Evolutionary conservation across 2,797 vertebrate species (phyloP), one percentile per base, ranked within the genome.

Genomic region (Sciurus vulgaris): DNA sequence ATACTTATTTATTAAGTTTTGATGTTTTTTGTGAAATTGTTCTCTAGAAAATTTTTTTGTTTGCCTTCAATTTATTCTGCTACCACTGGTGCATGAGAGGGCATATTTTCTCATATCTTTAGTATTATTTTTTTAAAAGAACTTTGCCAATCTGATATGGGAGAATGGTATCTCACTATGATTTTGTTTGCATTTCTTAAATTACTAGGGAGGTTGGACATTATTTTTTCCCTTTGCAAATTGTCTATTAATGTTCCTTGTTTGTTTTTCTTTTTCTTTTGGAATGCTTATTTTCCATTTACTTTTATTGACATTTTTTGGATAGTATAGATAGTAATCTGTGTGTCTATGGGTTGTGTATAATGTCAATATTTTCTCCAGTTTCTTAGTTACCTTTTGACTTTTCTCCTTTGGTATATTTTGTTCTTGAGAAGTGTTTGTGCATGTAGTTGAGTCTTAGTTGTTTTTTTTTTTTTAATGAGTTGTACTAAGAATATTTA

Each of bases 141-240:
- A 59, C 74, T n/a, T 89, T 88, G 87, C 91, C 70, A 63, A 47
- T 74, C 91, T 97, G 92, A 86, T 92, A 70, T 44, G 30, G 59
- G 30, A 54, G 54, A 83, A 85, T 49, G 41, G 78, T 73, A 87
- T 92, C 65, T 95, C 61, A 44, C 5, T 69, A 49, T 92, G 54
- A 33, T 76, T 96, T 96, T 95, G 81, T 96, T 95, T 93, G 47
- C n/a, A 63, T 89, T 91, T 95, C 86, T 96, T 94, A 93, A 95
- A 87, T 93, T 96, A 86, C 67, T 84, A 38, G 47, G 22, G 61
- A 91, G 30, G n/a, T 54, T 92, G n/a, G 65, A 76, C 28, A 70
- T 47, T 81, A 24, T 82, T 85, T 94, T 93, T 95, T 78, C 41
- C 15, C 15, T 83, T 87, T 76, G 11, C 22, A 90, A 94, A 73